Conservation (phyloP, 2,113 vertebrate species). For the Tragelaphus buxtoni region DNA sequence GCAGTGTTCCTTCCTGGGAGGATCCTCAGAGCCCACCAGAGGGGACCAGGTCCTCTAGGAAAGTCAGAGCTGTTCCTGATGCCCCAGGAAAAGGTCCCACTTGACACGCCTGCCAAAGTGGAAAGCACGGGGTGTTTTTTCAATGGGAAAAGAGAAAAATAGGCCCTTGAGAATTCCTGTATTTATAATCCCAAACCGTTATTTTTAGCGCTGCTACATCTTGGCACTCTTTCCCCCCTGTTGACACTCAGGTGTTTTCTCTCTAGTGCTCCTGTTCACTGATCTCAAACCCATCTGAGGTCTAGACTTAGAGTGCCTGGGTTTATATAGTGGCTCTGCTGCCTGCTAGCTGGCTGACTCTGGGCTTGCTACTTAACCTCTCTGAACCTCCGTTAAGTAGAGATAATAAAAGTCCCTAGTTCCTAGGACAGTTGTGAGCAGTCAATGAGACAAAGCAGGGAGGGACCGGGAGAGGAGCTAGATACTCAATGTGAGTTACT, state of each 20-base stretch:
- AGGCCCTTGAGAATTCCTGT: background rate
- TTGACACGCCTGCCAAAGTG: background rate
- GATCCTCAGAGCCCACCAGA: background rate
- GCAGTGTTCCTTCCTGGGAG: background rate
- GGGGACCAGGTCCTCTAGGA: background rate
- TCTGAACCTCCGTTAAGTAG: background rate
- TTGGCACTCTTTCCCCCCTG: background rate
- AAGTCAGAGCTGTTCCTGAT: background rate
- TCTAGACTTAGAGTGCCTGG: background rate
- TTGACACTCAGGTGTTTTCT: background rate
- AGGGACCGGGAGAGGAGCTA: background rate
- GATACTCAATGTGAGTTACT: background rate
- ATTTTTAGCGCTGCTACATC: conserved; percentile 14
- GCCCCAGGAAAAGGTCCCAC: background rate
- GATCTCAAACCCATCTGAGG: background rate
- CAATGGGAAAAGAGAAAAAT: background rate
- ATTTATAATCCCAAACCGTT: conserved; percentile 3
- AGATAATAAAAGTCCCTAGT: background rate
- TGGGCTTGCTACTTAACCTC: background rate
- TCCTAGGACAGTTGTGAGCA: background rate
- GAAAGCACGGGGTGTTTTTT: conserved; percentile 7
- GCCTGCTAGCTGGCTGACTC: background rate
- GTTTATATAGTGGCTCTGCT: background rate
- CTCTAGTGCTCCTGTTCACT: background rate
- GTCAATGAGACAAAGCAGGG: background rate